Evolutionary conservation across 1,140 invertebrate genomes (phyloP), one percentile per base, ranked within the genome.

Genomic region (Musca vetustissima): DNA sequence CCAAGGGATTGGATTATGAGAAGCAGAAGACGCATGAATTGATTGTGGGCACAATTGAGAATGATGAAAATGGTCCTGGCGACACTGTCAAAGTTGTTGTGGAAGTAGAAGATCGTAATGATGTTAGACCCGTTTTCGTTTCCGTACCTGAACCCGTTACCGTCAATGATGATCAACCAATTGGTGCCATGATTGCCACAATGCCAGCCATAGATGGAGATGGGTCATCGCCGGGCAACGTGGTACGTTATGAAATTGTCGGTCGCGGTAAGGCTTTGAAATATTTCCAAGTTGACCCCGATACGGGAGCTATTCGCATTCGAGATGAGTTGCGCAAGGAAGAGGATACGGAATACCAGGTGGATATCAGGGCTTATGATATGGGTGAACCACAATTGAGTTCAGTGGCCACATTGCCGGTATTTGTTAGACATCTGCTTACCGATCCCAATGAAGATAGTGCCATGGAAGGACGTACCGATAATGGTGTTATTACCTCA

Each of bases 221-320:
- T 82, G 92, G 92, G 11, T 92, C 92, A 0, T 84, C 91, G 0
- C 92, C 92, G 0, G 90, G 91, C 71, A 94, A 93, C 83, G 90
- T 91, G 75, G 89, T 93, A 70, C 80, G 83, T 15, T 96, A 95
- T 77, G 92, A 95, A 82, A 86, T 96, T 9, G 89, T 90, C 15
- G 93, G 93, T 0, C 84, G 91, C 22, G 92, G 90, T 28, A 93
- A 93, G 76, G 89, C 92, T 0, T 85, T 86, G 0, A 91, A 92
- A 73, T 95, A 93, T 77, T 96, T 96, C 84, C 89, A 93, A 70
- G 91, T 96, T 7, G 92, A 96, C 83, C 87, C 92, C 0, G 92
- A 94, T 73, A 90, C 89, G 0, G 94, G 93, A 0, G 86, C 89
- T 1, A 79, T 96, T 11, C 86, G 88, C 32, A 89, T 95, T 1